phyloP scores from a whole-genome alignment of 2,888 invertebrate genomes.

The Cheiracanthium punctorium region DNA sequence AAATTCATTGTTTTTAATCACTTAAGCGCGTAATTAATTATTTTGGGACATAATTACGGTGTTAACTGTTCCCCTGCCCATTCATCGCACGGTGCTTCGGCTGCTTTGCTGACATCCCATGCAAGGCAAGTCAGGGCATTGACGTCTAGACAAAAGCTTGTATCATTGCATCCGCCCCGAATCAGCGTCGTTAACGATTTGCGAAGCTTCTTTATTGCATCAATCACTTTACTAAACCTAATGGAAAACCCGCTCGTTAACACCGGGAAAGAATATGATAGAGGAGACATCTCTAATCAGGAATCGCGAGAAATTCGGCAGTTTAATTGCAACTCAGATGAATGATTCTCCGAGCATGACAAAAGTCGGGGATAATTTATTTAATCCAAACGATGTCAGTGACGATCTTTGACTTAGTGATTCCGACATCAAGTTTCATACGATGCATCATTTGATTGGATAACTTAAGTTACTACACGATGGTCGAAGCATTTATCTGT shows the following conservation, averaged over 20 bases:
- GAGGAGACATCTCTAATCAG: too few relatives aligned
- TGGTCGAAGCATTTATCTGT: too few relatives aligned
- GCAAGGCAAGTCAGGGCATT: neutral
- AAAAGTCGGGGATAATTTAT: too few relatives aligned
- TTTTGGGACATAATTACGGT: neutral
- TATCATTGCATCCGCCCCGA: conserved; percentile 45
- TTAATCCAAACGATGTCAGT: too few relatives aligned
- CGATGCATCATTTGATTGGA: too few relatives aligned
- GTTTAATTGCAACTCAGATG: too few relatives aligned
- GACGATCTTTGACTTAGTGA: too few relatives aligned
- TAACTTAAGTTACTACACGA: too few relatives aligned
- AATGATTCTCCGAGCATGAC: too few relatives aligned
- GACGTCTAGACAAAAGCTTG: conserved; percentile 21
- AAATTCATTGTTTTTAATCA: too few relatives aligned
- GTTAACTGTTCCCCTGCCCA: neutral
- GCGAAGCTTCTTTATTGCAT: conserved; percentile 34
- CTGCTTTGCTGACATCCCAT: neutral
- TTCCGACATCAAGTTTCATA: too few relatives aligned
- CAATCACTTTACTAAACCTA: conserved; percentile 39
- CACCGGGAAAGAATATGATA: conserved; percentile 19
- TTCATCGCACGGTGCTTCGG: neutral
- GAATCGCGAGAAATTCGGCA: too few relatives aligned
- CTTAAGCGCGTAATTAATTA: neutral
- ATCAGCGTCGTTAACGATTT: conserved; percentile 41
- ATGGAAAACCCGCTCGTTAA: conserved; percentile 47